Evolutionary conservation across 2,113 vertebrate genomes (phyloP).

Genomic region (Ameiurus melas): DNA sequence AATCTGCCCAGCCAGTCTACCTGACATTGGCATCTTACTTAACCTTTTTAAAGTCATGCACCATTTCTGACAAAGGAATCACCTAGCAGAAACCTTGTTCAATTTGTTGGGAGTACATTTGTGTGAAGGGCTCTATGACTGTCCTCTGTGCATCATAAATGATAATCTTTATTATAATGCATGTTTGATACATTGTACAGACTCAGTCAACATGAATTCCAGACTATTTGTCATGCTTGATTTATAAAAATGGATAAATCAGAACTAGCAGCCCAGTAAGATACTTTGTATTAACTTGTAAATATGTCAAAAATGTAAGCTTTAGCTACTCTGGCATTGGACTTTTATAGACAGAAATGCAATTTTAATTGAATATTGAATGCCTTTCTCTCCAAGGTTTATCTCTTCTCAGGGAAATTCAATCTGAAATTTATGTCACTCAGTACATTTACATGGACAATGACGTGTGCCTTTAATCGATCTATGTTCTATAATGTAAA

Average conservation of each 20-base stretch:
- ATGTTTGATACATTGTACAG: background rate
- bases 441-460: too few relatives aligned
- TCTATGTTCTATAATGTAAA: too few relatives aligned
- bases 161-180: background rate
- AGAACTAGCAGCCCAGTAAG: background rate
- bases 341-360: background rate
- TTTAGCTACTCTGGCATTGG: background rate
- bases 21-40: background rate
- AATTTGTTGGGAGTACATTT: background rate
- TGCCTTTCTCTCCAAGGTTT: slow-evolving; percentile 21
- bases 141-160: background rate
- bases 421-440: slow-evolving; percentile 46
- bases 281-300: background rate
- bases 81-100: background rate
- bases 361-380: background rate
- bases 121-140: background rate
- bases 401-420: slow-evolving; percentile 58
- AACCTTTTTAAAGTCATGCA: background rate
- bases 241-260: background rate
- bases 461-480: too few relatives aligned
- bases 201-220: background rate
- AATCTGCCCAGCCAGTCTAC: slow-evolving; percentile 1
- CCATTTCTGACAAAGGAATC: background rate
- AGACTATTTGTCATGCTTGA: background rate
- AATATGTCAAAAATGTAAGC: background rate